phyloP scores from a whole-genome alignment of 2,888 invertebrate species.

The Tupiocoris notatus region DNA sequence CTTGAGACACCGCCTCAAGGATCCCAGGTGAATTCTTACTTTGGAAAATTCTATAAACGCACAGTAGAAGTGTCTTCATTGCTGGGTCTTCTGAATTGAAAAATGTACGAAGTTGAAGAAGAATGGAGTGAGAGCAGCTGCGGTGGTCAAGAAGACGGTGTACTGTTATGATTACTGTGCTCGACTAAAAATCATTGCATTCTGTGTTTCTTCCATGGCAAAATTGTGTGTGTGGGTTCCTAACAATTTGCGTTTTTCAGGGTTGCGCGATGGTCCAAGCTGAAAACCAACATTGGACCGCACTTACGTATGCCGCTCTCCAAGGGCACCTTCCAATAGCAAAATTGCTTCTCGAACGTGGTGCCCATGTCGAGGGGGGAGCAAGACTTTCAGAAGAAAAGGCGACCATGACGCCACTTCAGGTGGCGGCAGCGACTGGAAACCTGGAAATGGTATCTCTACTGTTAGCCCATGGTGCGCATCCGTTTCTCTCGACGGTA shows the following conservation, averaged over 20 bases:
- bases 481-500: slow-evolving; percentile 78
- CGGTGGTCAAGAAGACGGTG: no score
- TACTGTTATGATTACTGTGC: no score
- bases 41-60: neutral
- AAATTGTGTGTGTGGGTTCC: no score
- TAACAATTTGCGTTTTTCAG: slow-evolving; percentile 51
- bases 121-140: neutral
- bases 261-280: slow-evolving; percentile 61
- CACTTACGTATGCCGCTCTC: slow-evolving; percentile 75
- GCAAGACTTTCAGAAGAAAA: slow-evolving; percentile 79
- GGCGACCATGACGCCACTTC: slow-evolving; percentile 82
- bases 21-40: slow-evolving; percentile 47
- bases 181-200: no score
- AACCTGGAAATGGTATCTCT: slow-evolving; percentile 76
- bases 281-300: slow-evolving; percentile 82
- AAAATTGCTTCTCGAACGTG: slow-evolving; percentile 70
- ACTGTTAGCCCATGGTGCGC: slow-evolving; percentile 78
- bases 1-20: slow-evolving; percentile 69
- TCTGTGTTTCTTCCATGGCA: no score
- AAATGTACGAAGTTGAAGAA: neutral
- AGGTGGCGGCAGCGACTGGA: slow-evolving; percentile 79
- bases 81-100: no score
- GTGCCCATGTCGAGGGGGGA: slow-evolving; percentile 83
- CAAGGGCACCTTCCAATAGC: slow-evolving; percentile 59
- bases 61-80: no score